Base-by-base conservation (phyloP, 1,140 invertebrate species). In the Drosophila arawakana region DNA sequence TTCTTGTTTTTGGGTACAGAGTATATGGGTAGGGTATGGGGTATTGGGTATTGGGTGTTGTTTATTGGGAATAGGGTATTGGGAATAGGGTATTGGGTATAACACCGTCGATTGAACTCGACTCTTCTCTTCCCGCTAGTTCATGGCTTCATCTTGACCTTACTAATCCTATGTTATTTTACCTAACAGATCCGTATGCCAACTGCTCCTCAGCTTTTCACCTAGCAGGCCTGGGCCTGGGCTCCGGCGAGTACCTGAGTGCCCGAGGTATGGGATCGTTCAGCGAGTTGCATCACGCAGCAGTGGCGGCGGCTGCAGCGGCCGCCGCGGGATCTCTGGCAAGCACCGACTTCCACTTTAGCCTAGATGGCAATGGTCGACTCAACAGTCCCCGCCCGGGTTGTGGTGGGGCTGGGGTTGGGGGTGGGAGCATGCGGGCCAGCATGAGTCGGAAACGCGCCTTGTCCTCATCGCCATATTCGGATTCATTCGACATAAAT, bases 401-500 rank as follows among this genome's bases (percentile, higher is more conserved):
- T 0, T 30, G 25, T 30, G 25, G 25, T 30, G 25, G 25, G 8
- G 92, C 93, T 70, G 79, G 46, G 9, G 37, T 25, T 30, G 9
- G 70, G 10, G 21, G 47, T 13, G 91, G 93, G 3, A 93, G 93
- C 81, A 84, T 95, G 92, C 82, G 94, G 68, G 90, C 94, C 92
- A 95, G 95, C 47, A 95, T 95, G 30, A 96, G 96, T 85, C 95
- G 98, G 34, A 99, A 99, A 91, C 94, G 98, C 50, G 97, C 98
- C 0, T 93, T 98, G 0, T 98, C 98, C 50, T 97, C 97, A 92
- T 99, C 98, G 10, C 98, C 98, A 0, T 98, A 98, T 81, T 98
- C 97, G 0, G 98, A 99, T 91, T 97, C 97, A 9, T 95, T 98
- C 85, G 98, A 99, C 92, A 96, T 99, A 81, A 97, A 97, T 84